Percentiles rank a stretch among this genome's conserved stretches.
These are phyloP conservation scores for Acleris cristana DNA, from an alignment of 2,888 invertebrate species.

Conservation along the genomic window DNA sequence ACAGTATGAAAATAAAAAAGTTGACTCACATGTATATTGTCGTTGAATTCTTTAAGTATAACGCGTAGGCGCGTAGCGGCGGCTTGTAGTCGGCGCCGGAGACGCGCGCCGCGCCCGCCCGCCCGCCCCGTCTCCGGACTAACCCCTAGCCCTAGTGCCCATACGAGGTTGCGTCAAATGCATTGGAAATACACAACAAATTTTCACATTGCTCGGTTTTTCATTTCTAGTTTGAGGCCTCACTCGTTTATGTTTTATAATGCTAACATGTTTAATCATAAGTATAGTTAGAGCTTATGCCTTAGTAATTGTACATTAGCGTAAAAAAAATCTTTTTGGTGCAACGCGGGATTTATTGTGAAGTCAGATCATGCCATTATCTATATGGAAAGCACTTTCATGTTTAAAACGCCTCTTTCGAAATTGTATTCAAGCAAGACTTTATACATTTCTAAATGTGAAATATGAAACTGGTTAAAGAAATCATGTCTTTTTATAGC, in stretches of 20 bases:
- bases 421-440: constrained; percentile 38
- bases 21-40: constrained; percentile 74
- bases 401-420: constrained; percentile 37
- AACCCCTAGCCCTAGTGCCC: constrained; percentile 55
- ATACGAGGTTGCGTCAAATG: constrained; percentile 66
- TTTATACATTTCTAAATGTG: constrained; percentile 39
- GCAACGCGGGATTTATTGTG: constrained; percentile 31
- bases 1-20: constrained; percentile 83
- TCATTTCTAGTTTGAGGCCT: constrained; percentile 62
- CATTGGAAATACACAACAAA: constrained; percentile 76
- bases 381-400: constrained; percentile 34
- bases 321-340: constrained; percentile 17
- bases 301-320: constrained; percentile 38
- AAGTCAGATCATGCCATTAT: constrained; percentile 31
- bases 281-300: constrained; percentile 37
- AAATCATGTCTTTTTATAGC: constrained; percentile 38
- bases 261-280: constrained; percentile 35
- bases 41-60: constrained; percentile 76
- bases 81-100: constrained; percentile 44
- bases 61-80: constrained; percentile 61
- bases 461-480: constrained; percentile 38
- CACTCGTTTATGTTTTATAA: constrained; percentile 34
- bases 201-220: constrained; percentile 76
- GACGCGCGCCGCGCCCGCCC: constrained; percentile 10
- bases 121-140: constrained; percentile 42